Percentiles rank a stretch among this genome's conserved stretches.
Evolutionary conservation across 2,888 invertebrate species (phyloP).

Genomic region (Oxytorus armatus): DNA sequence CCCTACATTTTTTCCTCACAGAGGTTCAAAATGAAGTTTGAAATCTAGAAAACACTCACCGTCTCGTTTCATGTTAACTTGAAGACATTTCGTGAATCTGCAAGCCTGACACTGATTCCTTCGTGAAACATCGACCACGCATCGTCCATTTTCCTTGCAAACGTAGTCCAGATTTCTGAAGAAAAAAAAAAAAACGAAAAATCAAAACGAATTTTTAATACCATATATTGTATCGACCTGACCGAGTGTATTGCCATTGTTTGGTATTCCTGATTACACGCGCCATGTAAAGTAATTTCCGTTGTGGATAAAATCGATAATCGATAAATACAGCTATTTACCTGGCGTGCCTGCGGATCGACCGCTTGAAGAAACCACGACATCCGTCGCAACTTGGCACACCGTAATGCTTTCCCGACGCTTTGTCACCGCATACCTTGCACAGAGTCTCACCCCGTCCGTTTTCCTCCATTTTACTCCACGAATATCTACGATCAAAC

Average conservation of each 20-base stretch:
- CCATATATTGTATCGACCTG: not conserved
- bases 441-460: constrained; percentile 87
- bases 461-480: constrained; percentile 80
- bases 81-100: constrained; percentile 95
- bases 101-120: constrained; percentile 98
- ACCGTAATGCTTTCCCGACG: constrained; percentile 95
- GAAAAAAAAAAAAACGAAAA: constrained; percentile 33
- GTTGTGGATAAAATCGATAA: constrained; percentile 40
- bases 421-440: constrained; percentile 95
- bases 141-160: constrained; percentile 95
- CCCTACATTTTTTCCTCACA: too few species aligned
- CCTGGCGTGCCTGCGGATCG: constrained; percentile 90
- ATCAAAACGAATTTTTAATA: constrained; percentile 1
- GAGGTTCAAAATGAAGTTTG: not conserved
- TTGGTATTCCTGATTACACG: constrained; percentile 1
- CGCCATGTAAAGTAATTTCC: constrained; percentile 6
- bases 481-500: constrained; percentile 26
- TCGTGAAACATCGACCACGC: constrained; percentile 95
- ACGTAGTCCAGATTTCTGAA: constrained; percentile 94
- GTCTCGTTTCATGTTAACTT: constrained; percentile 97
- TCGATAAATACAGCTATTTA: constrained; percentile 82
- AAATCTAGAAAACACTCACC: constrained; percentile 87
- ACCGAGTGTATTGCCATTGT: not conserved
- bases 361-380: constrained; percentile 97
- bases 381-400: constrained; percentile 96